Percentiles rank a stretch among this genome's conserved stretches.
Evolutionary conservation across 2,113 vertebrate species (phyloP).

Genomic region (Oxyruncus cristatus): DNA sequence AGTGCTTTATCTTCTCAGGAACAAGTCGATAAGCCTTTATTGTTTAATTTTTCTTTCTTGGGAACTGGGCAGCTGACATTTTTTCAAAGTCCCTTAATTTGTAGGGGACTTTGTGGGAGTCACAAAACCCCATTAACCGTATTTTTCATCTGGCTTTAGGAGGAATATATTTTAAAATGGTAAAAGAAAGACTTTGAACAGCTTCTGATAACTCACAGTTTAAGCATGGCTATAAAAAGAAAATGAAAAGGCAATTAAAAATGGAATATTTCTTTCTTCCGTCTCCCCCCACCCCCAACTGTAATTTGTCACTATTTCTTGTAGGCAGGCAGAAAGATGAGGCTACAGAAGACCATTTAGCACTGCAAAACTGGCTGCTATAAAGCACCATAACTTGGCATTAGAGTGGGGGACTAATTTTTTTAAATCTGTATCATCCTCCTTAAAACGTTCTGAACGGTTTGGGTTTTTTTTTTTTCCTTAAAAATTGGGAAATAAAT

Average conservation of each 20-base stretch:
- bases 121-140: conserved; percentile 65
- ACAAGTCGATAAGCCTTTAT: conserved; percentile 68
- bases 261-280: conserved; percentile 66
- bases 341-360: conserved; percentile 35
- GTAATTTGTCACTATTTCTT: conserved; percentile 65
- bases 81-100: conserved; percentile 71
- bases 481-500: background rate
- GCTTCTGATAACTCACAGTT: conserved; percentile 69
- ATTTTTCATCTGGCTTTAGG: conserved; percentile 69
- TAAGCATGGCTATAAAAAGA: conserved; percentile 67
- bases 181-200: conserved; percentile 66
- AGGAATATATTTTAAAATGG: conserved; percentile 68
- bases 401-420: background rate
- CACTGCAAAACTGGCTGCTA: background rate
- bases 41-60: conserved; percentile 71
- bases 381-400: conserved; percentile 6
- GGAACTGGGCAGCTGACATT: conserved; percentile 65
- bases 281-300: background rate
- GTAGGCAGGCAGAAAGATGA: conserved; percentile 48
- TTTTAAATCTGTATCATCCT: background rate
- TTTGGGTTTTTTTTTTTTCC: accelerated
- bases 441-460: background rate
- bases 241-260: conserved; percentile 73
- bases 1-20: conserved; percentile 65
- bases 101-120: conserved; percentile 69